A percentile compares a stretch with the other conserved stretches of the same genome.
Evolutionary conservation across 2,888 invertebrate species (phyloP).

Genomic region (Acronicta aceris): DNA sequence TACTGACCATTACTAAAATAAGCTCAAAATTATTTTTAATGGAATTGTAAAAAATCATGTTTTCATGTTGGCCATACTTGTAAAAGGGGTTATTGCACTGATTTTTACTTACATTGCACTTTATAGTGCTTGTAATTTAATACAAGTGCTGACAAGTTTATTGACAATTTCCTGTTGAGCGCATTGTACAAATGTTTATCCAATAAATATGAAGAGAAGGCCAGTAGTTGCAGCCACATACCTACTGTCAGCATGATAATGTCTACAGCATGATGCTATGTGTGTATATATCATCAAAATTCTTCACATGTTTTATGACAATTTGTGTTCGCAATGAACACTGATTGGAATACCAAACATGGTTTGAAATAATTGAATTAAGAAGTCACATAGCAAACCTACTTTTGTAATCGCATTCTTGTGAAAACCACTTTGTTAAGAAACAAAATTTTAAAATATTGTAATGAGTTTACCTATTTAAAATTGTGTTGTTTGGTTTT

Average conservation of each 20-base stretch:
- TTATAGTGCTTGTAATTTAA: constrained; percentile 54
- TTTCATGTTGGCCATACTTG: constrained; percentile 8
- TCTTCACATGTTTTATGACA: constrained; percentile 60
- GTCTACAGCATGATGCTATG: constrained; percentile 36
- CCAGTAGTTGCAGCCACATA: constrained; percentile 47
- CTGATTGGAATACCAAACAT: constrained; percentile 71
- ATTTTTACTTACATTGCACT: constrained; percentile 62
- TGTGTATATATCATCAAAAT: constrained; percentile 57
- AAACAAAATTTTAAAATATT: constrained; percentile 6
- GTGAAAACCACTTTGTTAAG: constrained; percentile 26
- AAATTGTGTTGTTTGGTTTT: too few relatives aligned
- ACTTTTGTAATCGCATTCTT: constrained; percentile 55
- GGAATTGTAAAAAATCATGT: too few relatives aligned
- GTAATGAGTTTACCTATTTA: too few relatives aligned
- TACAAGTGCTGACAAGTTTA: constrained; percentile 78
- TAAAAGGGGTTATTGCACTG: constrained; percentile 67
- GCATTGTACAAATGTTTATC: constrained; percentile 78
- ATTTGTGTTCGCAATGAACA: constrained; percentile 61
- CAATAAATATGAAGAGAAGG: constrained; percentile 74
- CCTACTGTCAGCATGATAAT: constrained; percentile 35
- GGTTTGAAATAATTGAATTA: constrained; percentile 61
- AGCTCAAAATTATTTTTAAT: too few relatives aligned
- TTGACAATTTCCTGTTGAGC: constrained; percentile 82
- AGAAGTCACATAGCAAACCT: constrained; percentile 51
- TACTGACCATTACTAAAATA: too few relatives aligned